phyloP scores from a whole-genome alignment of 2,888 invertebrate species.

The Pyrocoelia pectoralis region DNA sequence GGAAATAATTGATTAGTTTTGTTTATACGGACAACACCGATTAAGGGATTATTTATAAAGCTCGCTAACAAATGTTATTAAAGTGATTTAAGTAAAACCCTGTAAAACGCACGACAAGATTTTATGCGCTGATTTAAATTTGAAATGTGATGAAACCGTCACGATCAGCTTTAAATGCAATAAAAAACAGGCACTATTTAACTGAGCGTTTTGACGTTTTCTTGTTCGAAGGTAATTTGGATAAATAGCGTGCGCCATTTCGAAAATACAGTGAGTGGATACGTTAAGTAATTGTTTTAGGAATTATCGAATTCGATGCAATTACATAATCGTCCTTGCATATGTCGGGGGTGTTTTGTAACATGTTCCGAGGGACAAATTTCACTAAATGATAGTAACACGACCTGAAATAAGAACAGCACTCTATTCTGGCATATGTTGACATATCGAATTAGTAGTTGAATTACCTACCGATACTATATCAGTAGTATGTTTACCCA shows the following conservation, averaged over 20 bases:
- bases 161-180: slow-evolving; percentile 27
- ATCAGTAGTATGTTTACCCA: slow-evolving; percentile 44
- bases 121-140: slow-evolving; percentile 53
- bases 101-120: slow-evolving; percentile 44
- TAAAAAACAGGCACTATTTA: slow-evolving; percentile 23
- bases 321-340: slow-evolving; percentile 26
- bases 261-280: not conserved
- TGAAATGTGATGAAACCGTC: slow-evolving; percentile 45
- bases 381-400: slow-evolving; percentile 43
- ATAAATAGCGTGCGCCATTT: slow-evolving; percentile 14
- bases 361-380: slow-evolving; percentile 39
- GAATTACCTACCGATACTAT: slow-evolving; percentile 35
- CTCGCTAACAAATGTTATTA: not conserved
- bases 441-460: slow-evolving; percentile 52
- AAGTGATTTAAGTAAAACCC: slow-evolving; percentile 27
- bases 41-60: not conserved
- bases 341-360: slow-evolving; percentile 34
- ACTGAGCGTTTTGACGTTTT: slow-evolving; percentile 13
- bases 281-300: slow-evolving; percentile 26
- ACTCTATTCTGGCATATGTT: slow-evolving; percentile 49
- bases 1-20: no score
- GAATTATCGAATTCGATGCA: slow-evolving; percentile 20
- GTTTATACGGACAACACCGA: no score
- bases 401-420: slow-evolving; percentile 40
- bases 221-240: slow-evolving; percentile 19